These are phyloP conservation scores for Chrysotoxum bicinctum DNA, from an alignment of 2,888 invertebrate genomes.

Conservation along the genomic window DNA sequence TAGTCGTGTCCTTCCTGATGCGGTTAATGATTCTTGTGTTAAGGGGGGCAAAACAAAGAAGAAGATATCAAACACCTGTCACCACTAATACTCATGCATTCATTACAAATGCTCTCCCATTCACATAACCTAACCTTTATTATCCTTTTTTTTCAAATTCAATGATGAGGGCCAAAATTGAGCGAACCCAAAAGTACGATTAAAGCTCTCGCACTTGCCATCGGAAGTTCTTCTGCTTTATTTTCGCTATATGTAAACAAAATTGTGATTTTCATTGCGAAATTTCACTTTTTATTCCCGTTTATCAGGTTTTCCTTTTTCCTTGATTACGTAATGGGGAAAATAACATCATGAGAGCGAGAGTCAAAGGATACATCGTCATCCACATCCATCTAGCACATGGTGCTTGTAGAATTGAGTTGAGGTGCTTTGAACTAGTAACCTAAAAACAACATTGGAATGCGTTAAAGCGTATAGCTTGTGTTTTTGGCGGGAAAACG, in stretches of 20 bases:
- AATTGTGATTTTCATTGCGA: constrained; percentile 33
- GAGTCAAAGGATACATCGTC: constrained; percentile 6
- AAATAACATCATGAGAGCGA: constrained; percentile 20
- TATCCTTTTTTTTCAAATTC: neutral
- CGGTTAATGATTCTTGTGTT: constrained; percentile 22
- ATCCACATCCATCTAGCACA: constrained; percentile 32
- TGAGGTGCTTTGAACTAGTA: constrained; percentile 65
- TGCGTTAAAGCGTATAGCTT: constrained; percentile 32
- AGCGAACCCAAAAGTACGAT: constrained; percentile 23
- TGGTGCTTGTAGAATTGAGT: constrained; percentile 32
- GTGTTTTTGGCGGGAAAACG: constrained; percentile 61
- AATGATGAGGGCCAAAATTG: neutral
- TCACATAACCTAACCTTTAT: neutral
- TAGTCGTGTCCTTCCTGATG: constrained; percentile 6
- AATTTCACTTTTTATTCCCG: constrained; percentile 62
- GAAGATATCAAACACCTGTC: constrained; percentile 21
- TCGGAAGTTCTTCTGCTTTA: neutral
- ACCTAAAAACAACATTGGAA: constrained; percentile 61
- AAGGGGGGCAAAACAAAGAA: constrained; percentile 11
- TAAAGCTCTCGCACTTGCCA: constrained; percentile 43
- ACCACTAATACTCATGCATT: constrained; percentile 41
- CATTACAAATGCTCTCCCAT: neutral
- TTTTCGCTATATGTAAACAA: constrained; percentile 32
- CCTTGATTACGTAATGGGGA: constrained; percentile 62
- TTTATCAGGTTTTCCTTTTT: constrained; percentile 31